Base-by-base conservation (phyloP, 1,140 invertebrate genomes). In the Euura lappo region DNA sequence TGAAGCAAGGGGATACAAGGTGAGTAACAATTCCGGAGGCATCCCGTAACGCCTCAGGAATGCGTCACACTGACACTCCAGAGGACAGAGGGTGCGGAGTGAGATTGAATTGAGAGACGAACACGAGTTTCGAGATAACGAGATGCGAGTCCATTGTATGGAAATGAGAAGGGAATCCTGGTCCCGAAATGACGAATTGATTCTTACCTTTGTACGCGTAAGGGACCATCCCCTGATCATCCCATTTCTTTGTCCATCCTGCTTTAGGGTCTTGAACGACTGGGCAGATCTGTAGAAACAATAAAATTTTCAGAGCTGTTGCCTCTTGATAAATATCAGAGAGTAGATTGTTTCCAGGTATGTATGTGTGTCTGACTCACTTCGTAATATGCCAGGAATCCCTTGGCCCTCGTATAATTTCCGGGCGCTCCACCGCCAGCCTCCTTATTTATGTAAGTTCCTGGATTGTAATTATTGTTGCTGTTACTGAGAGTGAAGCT, bases 371-470 rank as follows among this genome's bases (percentile, higher is more conserved):
- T 6, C 13, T 0, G 3, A 64, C 44, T 80, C 85, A 94, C 93
- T 88, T 97, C 96, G 83, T 97, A 98, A 79, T 97, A 98, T 74
- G 95, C 91, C 79, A 95, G 90, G 81, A 96, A 95, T 76, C 96
- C 96, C 60, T 92, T 93, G 44, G 95, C 94, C 72, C 93, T 92
- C 0, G 96, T 97, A 79, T 94, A 97, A 1, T 93, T 92, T 1
- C 96, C 96, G 0, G 95, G 92, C 4, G 89, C 89, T 0, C 96
- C 96, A 47, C 96, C 95, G 1, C 94, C 95, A 42, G 94, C 94
- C 84, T 95, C 94, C 84, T 96, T 96, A 80, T 95, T 94, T 75
- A 96, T 95, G 78, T 94, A 94, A 8, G 95, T 95, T 64, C 95
- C 94, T 45, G 94, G 89, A 64, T 92, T 91, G 80, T 95, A 94